Evolutionary conservation across 2,113 vertebrate species (phyloP), one percentile per base, ranked within the genome.

Genomic region (Eira barbara): DNA sequence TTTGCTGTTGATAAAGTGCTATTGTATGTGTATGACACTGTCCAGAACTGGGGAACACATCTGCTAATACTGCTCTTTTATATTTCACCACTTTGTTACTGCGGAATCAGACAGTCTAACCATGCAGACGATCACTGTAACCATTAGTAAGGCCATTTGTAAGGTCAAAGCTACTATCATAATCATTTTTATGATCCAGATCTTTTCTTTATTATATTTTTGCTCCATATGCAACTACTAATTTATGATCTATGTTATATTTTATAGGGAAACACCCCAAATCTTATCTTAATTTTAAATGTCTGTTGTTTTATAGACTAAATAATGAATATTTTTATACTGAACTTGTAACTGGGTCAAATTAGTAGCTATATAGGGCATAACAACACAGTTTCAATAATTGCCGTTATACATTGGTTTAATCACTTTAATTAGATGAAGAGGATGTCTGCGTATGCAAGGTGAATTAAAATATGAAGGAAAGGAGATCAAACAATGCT

Each of bases 281-380:
- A 95, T 92, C 95, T 90, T 96, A n/a, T 86, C 85, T 96, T 92
- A 89, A 91, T 95, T 83, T 71, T 91, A 94, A 52, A 85, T 92
- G 34, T 29, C 93, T 95, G 5, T 96, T 0, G 1, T 87, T 93
- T 88, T 89, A 90, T 52, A 97, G 91, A 89, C 81, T 96, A 96
- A 93, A 93, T 78, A 93, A 97, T 95, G 93, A 89, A 94, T 98
- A 83, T 98, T 98, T 96, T 95, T 82, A 87, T 84, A 97, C 98
- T 89, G 90, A 71, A 83, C 86, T 95, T 97, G 71, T 94, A 98
- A 98, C 69, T 99, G 92, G 97, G 98, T 98, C 96, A 97, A 74
- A 94, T 96, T 96, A 88, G 85, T 94, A 97, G 96, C 94, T 97
- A 98, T 98, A 47, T 98, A 97, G 98, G 98, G 36, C 93, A 97